A percentile compares a stretch with the other conserved stretches of the same genome.
These are phyloP conservation scores for Pherbina coryleti DNA, from an alignment of 2,888 invertebrate genomes.

Conservation along the genomic window DNA sequence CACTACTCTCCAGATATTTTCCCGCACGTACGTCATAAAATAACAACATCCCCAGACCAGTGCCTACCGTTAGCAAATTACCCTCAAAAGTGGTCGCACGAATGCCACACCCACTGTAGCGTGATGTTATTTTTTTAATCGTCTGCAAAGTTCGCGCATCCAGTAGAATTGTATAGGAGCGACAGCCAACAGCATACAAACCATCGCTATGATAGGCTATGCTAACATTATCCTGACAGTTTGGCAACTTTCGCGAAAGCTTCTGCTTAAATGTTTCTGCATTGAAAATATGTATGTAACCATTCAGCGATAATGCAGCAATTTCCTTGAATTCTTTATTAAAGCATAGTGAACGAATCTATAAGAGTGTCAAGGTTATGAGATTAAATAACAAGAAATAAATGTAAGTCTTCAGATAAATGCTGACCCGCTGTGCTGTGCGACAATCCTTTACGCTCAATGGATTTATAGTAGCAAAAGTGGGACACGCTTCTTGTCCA, in stretches of 20 bases:
- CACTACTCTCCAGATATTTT: conserved; percentile 91
- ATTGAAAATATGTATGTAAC: conserved; percentile 94
- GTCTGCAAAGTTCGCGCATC: conserved; percentile 90
- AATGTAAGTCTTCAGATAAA: neutral
- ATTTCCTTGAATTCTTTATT: conserved; percentile 89
- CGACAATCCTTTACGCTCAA: conserved; percentile 82
- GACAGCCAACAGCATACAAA: conserved; percentile 93
- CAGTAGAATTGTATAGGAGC: conserved; percentile 89
- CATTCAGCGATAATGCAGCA: conserved; percentile 91
- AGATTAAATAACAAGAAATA: neutral
- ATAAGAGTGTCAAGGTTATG: conserved; percentile 41
- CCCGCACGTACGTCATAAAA: conserved; percentile 94
- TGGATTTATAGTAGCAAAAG: conserved; percentile 75
- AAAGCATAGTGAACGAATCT: conserved; percentile 87
- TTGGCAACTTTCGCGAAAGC: conserved; percentile 86
- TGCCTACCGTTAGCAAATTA: conserved; percentile 92
- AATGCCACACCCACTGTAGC: conserved; percentile 92
- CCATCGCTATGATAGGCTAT: conserved; percentile 88
- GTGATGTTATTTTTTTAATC: conserved; percentile 83
- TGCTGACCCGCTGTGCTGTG: conserved; percentile 76
- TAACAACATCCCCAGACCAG: conserved; percentile 90
- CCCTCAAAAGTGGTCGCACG: conserved; percentile 92
- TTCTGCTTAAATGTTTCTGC: conserved; percentile 91
- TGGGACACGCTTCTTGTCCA: conserved; percentile 68
- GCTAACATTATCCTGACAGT: conserved; percentile 93